Base-by-base conservation (phyloP, 1,140 invertebrate genomes). In the Bombus pyrosoma region DNA sequence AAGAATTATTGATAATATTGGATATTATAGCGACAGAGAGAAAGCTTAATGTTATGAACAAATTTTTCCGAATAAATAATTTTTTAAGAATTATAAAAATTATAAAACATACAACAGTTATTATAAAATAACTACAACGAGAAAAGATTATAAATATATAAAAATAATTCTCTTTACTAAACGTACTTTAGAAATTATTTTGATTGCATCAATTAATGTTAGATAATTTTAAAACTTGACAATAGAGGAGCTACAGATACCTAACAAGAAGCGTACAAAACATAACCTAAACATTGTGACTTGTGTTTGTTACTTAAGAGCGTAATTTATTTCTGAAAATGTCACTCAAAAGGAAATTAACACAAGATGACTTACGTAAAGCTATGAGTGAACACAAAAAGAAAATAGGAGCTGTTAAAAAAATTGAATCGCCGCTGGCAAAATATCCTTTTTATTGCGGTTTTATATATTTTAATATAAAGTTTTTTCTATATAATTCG, bases 371-470 rank as follows among this genome's bases (percentile, higher is more conserved):
- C 92, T 95, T 97, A 89, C 95, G 97, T 74, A 95, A 96, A 86
- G 94, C 97, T 43, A 97, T 97, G 97, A 95, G 95, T 84, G 96
- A 97, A 90, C 96, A 97, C 41, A 97, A 97, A 93, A 96, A 96
- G 83, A 97, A 96, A 93, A 92, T 96, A 75, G 93, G 95, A 57
- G 87, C 86, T 25, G 92, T 94, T 0, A 96, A 96, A 87, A 96
- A 96, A 94, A 97, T 98, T 82, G 96, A 97, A 78, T 97, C 97
- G 71, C 97, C 97, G 43, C 93, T 98, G 83, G 97, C 97, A 89
- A 97, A 97, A 96, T 97, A 97, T 96, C 96, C 96, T 96, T 96
- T 96, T 94, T 83, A 78, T 43, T 69, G 82, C 6, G n/a, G 59
- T 86, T 74, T 84, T 75, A 47, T 28, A 64, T 47, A 53, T 57